phyloP scores from a whole-genome alignment of 92 coral and sea anemone species.

The Plumapathes pennacea region DNA sequence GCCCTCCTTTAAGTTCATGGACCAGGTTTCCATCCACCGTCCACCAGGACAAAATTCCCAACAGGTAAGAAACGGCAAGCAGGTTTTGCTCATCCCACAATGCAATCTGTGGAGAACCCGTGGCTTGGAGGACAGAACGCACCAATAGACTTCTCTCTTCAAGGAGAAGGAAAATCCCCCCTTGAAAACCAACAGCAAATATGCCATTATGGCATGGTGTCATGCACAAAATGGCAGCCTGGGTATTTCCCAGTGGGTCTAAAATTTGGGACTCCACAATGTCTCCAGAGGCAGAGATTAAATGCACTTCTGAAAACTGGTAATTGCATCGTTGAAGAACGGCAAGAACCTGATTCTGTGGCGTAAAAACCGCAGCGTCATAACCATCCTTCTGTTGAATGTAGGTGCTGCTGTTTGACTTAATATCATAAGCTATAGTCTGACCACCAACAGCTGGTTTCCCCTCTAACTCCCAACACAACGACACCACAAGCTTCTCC shows the following conservation, averaged over 20 bases:
- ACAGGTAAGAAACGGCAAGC: slow-evolving; percentile 69
- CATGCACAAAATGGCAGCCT: slow-evolving; percentile 62
- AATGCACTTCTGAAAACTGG: slow-evolving; percentile 65
- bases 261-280: slow-evolving; percentile 38
- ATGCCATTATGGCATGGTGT: slow-evolving; percentile 63
- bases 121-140: slow-evolving; percentile 68
- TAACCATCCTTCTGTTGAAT: slow-evolving; percentile 67
- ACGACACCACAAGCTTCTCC: slow-evolving; percentile 6
- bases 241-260: slow-evolving; percentile 70
- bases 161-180: slow-evolving; percentile 68
- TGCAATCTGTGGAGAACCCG: slow-evolving; percentile 85
- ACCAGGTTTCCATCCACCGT: slow-evolving; percentile 59
- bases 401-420: slow-evolving; percentile 56
- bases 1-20: slow-evolving; percentile 70
- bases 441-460: background rate
- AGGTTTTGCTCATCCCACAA: slow-evolving; percentile 64
- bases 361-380: slow-evolving; percentile 51
- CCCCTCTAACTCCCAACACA: slow-evolving; percentile 23
- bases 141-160: slow-evolving; percentile 51
- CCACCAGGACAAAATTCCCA: slow-evolving; percentile 89
- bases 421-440: background rate
- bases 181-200: slow-evolving; percentile 81
- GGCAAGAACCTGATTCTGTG: slow-evolving; percentile 49
- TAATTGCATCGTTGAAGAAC: slow-evolving; percentile 66
- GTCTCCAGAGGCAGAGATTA: slow-evolving; percentile 41